Conservation (phyloP, 2,113 vertebrate genomes). For the Rattus rattus region DNA sequence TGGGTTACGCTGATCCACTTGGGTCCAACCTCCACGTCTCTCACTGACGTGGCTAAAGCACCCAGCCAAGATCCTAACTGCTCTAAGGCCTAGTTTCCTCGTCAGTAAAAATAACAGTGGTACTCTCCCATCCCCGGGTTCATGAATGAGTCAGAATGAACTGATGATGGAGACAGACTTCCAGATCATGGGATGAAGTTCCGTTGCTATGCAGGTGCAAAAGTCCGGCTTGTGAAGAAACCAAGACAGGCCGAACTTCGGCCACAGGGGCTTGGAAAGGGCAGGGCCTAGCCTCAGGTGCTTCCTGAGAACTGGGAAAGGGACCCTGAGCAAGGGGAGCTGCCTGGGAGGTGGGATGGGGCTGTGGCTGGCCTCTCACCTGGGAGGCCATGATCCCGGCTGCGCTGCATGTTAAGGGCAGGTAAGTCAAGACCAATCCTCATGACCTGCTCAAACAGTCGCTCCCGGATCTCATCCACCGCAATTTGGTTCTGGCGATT, state of each 20-base stretch:
- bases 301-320: background rate
- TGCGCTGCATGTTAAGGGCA: slow-evolving; percentile 90
- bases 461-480: slow-evolving; percentile 90
- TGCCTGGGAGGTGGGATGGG: fast-evolving
- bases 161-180: background rate
- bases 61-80: background rate
- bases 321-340: background rate
- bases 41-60: background rate
- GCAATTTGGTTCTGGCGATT: slow-evolving; percentile 90
- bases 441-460: slow-evolving; percentile 88
- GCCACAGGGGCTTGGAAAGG: background rate
- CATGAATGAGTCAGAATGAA: background rate
- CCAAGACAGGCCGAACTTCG: background rate
- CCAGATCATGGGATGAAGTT: background rate
- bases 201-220: too few relatives aligned
- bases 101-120: background rate
- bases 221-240: background rate
- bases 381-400: slow-evolving; percentile 91
- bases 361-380: slow-evolving; percentile 81
- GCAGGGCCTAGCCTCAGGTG: background rate
- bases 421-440: slow-evolving; percentile 89
- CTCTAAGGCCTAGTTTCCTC: background rate
- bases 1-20: background rate
- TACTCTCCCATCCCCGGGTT: background rate
- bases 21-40: background rate